phyloP scores from a whole-genome alignment of 2,113 vertebrate genomes.

The Corythoichthys haematopterus region DNA sequence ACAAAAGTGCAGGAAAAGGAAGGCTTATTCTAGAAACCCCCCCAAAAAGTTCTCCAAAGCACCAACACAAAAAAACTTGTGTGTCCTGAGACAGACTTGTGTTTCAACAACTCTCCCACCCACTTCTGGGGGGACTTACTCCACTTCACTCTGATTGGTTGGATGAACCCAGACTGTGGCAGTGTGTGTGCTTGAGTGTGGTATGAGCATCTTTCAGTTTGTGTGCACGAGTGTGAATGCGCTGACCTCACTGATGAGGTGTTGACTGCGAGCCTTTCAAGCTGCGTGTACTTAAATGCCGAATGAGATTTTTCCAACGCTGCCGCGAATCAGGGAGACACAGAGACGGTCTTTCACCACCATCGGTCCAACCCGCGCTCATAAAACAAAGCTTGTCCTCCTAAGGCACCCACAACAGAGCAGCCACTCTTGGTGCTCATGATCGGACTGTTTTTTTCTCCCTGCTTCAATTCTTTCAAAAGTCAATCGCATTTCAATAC shows the following conservation, averaged over 20 bases:
- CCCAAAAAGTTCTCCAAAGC: conserved; percentile 58
- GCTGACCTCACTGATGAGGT: conserved; percentile 65
- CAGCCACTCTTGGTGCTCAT: not conserved
- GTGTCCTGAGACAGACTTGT: conserved; percentile 65
- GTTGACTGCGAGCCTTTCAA: conserved; percentile 68
- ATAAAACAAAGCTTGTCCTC: conserved; percentile 52
- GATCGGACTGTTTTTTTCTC: not conserved
- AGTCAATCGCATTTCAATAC: too few species aligned
- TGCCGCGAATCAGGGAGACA: conserved; percentile 48
- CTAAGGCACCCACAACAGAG: conserved; percentile 43
- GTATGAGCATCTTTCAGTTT: conserved; percentile 34
- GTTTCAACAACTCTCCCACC: conserved; percentile 60
- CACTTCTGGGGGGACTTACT: conserved; percentile 65
- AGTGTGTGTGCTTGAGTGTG: conserved; percentile 20
- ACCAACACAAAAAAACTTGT: conserved; percentile 63
- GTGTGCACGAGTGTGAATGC: conserved; percentile 52
- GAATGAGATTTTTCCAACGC: conserved; percentile 66
- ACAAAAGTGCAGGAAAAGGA: conserved; percentile 13
- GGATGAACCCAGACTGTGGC: conserved; percentile 46
- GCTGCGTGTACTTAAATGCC: conserved; percentile 53
- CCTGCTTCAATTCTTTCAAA: not conserved
- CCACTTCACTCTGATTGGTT: conserved; percentile 67
- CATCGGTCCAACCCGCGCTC: conserved; percentile 43
- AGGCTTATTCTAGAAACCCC: conserved; percentile 6
- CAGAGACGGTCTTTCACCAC: conserved; percentile 59